Conservation (phyloP, 92 coral and sea anemone genomes). For the Desmophyllum pertusum region DNA sequence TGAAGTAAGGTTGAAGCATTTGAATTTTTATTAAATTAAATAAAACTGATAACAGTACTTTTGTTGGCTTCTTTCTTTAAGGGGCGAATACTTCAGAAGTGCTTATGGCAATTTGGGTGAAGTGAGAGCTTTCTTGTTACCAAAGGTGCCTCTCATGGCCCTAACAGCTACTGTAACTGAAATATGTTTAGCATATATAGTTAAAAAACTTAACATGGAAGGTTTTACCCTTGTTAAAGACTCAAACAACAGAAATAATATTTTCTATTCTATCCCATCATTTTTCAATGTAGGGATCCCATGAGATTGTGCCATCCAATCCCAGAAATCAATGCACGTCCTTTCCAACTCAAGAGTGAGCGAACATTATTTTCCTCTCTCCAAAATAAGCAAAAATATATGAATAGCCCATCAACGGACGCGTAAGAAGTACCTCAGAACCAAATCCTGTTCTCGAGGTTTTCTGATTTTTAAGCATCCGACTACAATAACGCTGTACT, state of each 20-base stretch:
- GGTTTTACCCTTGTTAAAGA: too few species aligned
- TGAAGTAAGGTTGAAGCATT: too few species aligned
- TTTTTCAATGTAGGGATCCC: conserved; percentile 41
- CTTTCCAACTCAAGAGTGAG: conserved; percentile 15
- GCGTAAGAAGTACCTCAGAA: neutral
- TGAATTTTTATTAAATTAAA: neutral
- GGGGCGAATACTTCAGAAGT: too few species aligned
- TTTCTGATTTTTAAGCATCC: neutral
- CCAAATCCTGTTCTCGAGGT: neutral
- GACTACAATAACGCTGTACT: neutral
- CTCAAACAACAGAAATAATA: too few species aligned
- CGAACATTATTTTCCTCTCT: conserved; percentile 14
- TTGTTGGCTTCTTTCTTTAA: too few species aligned
- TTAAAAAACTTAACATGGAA: too few species aligned
- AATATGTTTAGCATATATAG: too few species aligned
- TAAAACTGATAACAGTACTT: neutral
- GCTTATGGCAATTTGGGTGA: too few species aligned
- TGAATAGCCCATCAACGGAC: neutral
- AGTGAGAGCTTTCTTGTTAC: too few species aligned
- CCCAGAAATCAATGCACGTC: conserved; percentile 34
- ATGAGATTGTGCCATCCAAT: conserved; percentile 43
- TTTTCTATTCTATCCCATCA: conserved; percentile 35
- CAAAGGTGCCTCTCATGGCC: too few species aligned
- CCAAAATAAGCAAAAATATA: neutral
- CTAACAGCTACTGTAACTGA: too few species aligned